phyloP scores from a whole-genome alignment of 2,113 vertebrate species.

The Toxotes chatareus region DNA sequence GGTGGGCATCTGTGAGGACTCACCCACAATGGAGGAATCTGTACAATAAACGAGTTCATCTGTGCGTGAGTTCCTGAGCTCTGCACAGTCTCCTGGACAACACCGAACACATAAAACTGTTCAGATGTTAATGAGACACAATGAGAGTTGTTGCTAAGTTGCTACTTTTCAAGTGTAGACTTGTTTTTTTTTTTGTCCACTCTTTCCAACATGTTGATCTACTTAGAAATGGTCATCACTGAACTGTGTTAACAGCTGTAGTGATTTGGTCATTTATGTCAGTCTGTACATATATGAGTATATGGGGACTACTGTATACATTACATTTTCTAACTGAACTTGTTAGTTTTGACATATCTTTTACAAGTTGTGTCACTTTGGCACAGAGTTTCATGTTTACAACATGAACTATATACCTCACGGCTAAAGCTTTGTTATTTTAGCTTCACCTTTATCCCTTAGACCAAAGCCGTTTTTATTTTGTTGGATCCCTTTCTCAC shows the following conservation, averaged over 20 bases:
- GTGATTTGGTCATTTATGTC: constrained; percentile 69
- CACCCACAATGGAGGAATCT: constrained; percentile 35
- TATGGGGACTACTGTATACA: constrained; percentile 32
- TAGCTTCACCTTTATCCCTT: constrained; percentile 34
- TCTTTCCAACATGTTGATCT: constrained; percentile 28
- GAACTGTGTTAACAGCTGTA: constrained; percentile 35
- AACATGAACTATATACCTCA: constrained; percentile 61
- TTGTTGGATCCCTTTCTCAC: constrained; percentile 24
- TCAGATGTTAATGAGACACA: constrained; percentile 35
- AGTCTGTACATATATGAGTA: constrained; percentile 50
- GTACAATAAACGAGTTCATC: constrained; percentile 64
- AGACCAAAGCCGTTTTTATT: constrained; percentile 29
- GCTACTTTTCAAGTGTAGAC: constrained; percentile 41
- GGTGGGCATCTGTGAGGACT: constrained; percentile 16
- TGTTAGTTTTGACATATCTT: constrained; percentile 31
- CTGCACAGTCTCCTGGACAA: constrained; percentile 50
- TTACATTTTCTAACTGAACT: constrained; percentile 27
- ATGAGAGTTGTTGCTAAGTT: constrained; percentile 18
- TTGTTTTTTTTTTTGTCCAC: background rate
- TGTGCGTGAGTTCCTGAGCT: constrained; percentile 64
- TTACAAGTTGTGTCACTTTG: constrained; percentile 67
- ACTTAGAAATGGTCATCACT: constrained; percentile 27
- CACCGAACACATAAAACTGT: constrained; percentile 20
- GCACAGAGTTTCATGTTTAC: constrained; percentile 71
- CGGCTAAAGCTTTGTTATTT: constrained; percentile 26